Evolutionary conservation across 2,797 vertebrate species (phyloP).

Genomic region (Paedocypris micromegethes): DNA sequence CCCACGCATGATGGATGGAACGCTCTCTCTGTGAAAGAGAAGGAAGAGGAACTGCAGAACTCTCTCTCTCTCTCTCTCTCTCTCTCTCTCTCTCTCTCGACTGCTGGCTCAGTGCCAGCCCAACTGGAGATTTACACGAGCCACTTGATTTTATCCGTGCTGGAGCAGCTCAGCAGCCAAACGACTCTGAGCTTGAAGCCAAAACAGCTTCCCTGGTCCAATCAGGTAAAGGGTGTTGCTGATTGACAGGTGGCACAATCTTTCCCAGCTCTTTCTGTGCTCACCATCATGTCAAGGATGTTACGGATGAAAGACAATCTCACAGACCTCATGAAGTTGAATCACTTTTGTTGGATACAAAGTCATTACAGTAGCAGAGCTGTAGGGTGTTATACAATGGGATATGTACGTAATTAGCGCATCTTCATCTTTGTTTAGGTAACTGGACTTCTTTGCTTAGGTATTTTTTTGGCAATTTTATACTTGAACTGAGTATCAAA

Average conservation of each 20-base stretch:
- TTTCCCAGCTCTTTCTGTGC: conserved; percentile 45
- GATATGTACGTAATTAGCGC: no score
- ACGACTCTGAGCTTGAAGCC: no score
- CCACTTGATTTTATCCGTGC: conserved; percentile 16
- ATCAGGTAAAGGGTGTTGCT: conserved; percentile 21
- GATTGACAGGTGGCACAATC: conserved; percentile 45
- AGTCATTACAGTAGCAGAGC: conserved; percentile 8
- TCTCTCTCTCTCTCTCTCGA: conserved; percentile 22
- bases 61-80: conserved; percentile 25
- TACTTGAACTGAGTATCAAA: no score
- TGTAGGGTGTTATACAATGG: neutral
- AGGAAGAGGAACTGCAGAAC: conserved; percentile 21
- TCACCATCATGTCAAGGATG: conserved; percentile 42
- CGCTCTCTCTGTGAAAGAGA: conserved; percentile 30
- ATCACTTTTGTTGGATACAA: conserved; percentile 22
- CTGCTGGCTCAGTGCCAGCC: conserved; percentile 37
- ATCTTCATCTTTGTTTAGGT: no score
- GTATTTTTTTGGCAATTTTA: no score
- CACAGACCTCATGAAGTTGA: conserved; percentile 31
- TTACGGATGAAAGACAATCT: conserved; percentile 38
- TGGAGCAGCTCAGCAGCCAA: no score
- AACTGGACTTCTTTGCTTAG: no score
- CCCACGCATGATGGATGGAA: conserved; percentile 37
- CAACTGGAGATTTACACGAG: conserved; percentile 17
- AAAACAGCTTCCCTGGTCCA: conserved; percentile 41